Evolutionary conservation across 2,888 invertebrate genomes (phyloP).

Genomic region (Petrolisthes cinctipes): DNA sequence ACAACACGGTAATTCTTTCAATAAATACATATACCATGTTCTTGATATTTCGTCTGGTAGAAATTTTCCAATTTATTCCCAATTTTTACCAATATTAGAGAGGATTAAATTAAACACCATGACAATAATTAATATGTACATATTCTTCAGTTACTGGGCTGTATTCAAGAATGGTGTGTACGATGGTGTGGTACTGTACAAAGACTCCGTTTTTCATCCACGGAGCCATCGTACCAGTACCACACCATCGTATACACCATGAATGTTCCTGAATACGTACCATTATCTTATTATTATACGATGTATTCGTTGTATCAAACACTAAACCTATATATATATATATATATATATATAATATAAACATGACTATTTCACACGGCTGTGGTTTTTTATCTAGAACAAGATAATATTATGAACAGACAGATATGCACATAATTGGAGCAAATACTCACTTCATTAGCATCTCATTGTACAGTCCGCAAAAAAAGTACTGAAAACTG

Average conservation of each 20-base stretch:
- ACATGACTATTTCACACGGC: conserved; percentile 32
- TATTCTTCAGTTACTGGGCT: background rate
- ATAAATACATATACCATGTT: too few species aligned
- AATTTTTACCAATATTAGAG: too few species aligned
- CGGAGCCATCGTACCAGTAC: too few species aligned
- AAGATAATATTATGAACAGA: conserved; percentile 20
- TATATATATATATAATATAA: background rate
- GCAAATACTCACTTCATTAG: background rate
- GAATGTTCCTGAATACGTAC: background rate
- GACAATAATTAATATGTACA: too few species aligned
- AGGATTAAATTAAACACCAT: too few species aligned
- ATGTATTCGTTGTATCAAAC: conserved; percentile 44
- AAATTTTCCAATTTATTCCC: too few species aligned
- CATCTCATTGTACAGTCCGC: background rate
- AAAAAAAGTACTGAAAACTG: background rate
- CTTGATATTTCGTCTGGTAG: too few species aligned
- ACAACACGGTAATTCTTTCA: too few species aligned
- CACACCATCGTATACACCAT: too few species aligned
- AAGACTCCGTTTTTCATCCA: too few species aligned
- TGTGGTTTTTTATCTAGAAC: background rate
- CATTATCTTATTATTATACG: conserved; percentile 17
- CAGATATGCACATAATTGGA: conserved; percentile 1
- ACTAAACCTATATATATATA: background rate
- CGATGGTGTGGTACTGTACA: too few species aligned
- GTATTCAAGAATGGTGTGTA: background rate